Evolutionary conservation across 2,113 vertebrate genomes (phyloP).

Genomic region (Microcebus ravelobensis): DNA sequence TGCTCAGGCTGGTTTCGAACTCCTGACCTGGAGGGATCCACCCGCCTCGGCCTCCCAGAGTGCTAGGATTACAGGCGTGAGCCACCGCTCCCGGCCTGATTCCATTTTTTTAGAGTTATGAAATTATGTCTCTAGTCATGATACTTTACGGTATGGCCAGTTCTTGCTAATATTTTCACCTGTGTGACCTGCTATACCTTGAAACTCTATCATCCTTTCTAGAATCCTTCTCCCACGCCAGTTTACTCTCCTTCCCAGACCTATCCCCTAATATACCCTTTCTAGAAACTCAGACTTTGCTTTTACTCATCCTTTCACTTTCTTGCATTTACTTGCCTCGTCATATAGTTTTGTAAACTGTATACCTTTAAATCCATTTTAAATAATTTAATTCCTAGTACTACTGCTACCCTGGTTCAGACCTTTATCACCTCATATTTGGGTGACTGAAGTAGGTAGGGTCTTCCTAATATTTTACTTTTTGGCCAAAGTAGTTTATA

Average conservation of each 20-base stretch:
- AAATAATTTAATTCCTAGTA: conserved; percentile 34
- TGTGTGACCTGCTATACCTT: not conserved
- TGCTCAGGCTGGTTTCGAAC: no score
- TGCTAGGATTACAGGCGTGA: no score
- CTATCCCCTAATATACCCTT: not conserved
- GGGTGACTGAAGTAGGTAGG: not conserved
- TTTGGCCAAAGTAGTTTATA: not conserved
- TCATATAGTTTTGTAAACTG: not conserved
- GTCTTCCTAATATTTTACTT: not conserved
- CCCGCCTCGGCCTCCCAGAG: no score
- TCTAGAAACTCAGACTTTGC: not conserved
- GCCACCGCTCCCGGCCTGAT: no score
- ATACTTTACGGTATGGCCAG: not conserved
- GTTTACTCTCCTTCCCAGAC: not conserved
- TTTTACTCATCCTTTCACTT: not conserved
- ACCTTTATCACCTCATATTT: not conserved
- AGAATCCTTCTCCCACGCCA: conserved; percentile 19
- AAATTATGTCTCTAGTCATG: not conserved
- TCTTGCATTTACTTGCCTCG: not conserved
- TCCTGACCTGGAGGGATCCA: no score
- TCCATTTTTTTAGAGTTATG: not conserved
- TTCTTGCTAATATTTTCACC: not conserved
- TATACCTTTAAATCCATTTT: conserved; percentile 10
- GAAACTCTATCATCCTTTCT: not conserved
- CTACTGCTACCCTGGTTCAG: not conserved